A percentile compares a stretch with the other conserved stretches of the same genome.
Conservation (phyloP, 1,140 invertebrate genomes). For the Magallana ariakensis region DNA sequence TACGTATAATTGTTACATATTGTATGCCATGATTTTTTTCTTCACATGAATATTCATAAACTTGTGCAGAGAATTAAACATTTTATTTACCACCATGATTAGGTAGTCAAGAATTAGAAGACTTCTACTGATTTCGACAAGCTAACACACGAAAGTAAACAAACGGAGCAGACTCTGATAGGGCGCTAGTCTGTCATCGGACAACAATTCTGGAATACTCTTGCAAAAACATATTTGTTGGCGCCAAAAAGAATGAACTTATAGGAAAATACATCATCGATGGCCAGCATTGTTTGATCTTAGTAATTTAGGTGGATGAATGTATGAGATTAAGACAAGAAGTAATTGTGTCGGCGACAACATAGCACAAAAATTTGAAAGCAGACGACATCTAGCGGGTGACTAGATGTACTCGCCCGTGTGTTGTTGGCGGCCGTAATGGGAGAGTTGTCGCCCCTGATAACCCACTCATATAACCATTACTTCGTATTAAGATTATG, state of each 20-base stretch:
- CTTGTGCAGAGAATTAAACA: too few relatives aligned
- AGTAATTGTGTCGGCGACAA: conserved; percentile 26
- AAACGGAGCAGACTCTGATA: background rate
- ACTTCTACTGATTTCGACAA: background rate
- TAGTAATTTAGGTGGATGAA: background rate
- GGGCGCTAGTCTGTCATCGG: background rate
- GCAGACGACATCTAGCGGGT: conserved; percentile 7
- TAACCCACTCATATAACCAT: conserved; percentile 11
- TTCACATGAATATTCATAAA: too few relatives aligned
- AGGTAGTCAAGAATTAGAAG: background rate
- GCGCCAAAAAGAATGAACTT: conserved; percentile 22
- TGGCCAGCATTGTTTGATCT: background rate
- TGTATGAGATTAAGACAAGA: background rate
- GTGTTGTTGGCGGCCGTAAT: conserved; percentile 26
- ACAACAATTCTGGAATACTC: background rate
- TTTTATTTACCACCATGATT: background rate
- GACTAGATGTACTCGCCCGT: background rate
- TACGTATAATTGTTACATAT: too few relatives aligned
- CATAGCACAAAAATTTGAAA: background rate
- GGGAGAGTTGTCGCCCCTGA: background rate
- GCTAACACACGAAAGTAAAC: conserved; percentile 21
- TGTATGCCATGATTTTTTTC: too few relatives aligned
- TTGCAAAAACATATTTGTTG: conserved; percentile 12
- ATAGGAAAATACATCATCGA: background rate
- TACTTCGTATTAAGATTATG: conserved; percentile 20